Percentiles rank a stretch among this genome's conserved stretches.
Evolutionary conservation across 1,140 invertebrate genomes (phyloP).

Genomic region (Ganaspis sp.): DNA sequence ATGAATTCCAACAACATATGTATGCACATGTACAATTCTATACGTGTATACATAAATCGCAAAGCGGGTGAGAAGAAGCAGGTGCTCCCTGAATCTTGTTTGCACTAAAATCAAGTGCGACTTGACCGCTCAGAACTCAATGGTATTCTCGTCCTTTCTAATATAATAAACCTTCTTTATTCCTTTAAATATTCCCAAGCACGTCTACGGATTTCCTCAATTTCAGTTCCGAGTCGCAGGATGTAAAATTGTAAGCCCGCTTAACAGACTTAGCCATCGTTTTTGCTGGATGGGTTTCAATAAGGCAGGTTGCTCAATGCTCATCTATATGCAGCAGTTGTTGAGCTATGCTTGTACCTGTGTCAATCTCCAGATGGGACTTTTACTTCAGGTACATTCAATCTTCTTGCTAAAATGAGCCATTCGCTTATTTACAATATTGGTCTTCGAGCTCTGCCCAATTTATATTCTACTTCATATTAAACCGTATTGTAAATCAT

Average conservation of each 20-base stretch:
- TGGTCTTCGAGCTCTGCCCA: no score
- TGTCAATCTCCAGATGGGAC: conserved; percentile 16
- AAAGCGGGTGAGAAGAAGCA: neutral
- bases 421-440: no score
- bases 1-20: neutral
- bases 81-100: conserved; percentile 2
- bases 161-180: conserved; percentile 11
- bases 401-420: neutral
- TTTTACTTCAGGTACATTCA: neutral
- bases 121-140: neutral
- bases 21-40: no score
- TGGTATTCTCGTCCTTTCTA: neutral
- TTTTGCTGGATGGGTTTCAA: conserved; percentile 11
- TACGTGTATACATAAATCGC: no score
- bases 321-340: conserved; percentile 10
- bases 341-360: conserved; percentile 13
- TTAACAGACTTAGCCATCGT: conserved; percentile 7
- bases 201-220: conserved; percentile 7
- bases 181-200: conserved; percentile 6
- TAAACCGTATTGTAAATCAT: no score
- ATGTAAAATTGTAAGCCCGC: conserved; percentile 10
- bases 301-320: conserved; percentile 15
- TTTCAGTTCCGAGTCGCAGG: neutral
- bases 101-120: neutral
- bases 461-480: no score